Evolutionary conservation across 1,140 invertebrate genomes (phyloP).

Genomic region (Aphelenchoides avenae): DNA sequence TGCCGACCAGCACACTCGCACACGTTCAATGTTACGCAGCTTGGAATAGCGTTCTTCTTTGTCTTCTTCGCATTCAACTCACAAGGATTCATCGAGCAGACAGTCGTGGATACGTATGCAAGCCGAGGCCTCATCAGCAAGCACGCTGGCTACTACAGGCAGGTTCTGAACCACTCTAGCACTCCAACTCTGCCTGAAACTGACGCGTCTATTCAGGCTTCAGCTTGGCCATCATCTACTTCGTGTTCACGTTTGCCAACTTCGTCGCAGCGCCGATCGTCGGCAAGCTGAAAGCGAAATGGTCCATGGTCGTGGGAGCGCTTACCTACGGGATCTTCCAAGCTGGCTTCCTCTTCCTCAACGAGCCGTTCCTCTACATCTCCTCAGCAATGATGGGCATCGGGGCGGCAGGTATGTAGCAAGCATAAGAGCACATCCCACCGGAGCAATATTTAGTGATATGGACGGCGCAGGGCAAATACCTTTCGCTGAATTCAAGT

Average conservation of each 20-base stretch:
- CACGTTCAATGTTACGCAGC: constrained; percentile 33
- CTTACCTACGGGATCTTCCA: constrained; percentile 38
- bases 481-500: constrained; percentile 39
- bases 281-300: constrained; percentile 16
- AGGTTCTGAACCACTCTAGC: constrained; percentile 2
- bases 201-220: constrained; percentile 3
- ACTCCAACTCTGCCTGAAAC: no score
- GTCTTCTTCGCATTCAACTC: constrained; percentile 35
- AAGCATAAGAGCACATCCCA: background rate
- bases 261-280: constrained; percentile 46
- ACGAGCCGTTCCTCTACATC: constrained; percentile 38
- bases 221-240: constrained; percentile 40
- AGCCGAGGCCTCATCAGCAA: constrained; percentile 13
- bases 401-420: constrained; percentile 40
- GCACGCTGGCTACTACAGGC: constrained; percentile 32
- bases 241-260: constrained; percentile 44
- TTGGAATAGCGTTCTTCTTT: constrained; percentile 36
- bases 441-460: constrained; percentile 19
- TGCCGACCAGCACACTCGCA: no score
- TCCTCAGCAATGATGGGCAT: constrained; percentile 46
- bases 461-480: constrained; percentile 50
- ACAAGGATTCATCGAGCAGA: constrained; percentile 29
- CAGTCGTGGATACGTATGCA: constrained; percentile 20
- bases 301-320: constrained; percentile 32
- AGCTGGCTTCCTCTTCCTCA: constrained; percentile 43